Percentiles rank a stretch among this genome's conserved stretches.
phyloP scores from a whole-genome alignment of 1,140 invertebrate genomes.

The Euwallacea similis region DNA sequence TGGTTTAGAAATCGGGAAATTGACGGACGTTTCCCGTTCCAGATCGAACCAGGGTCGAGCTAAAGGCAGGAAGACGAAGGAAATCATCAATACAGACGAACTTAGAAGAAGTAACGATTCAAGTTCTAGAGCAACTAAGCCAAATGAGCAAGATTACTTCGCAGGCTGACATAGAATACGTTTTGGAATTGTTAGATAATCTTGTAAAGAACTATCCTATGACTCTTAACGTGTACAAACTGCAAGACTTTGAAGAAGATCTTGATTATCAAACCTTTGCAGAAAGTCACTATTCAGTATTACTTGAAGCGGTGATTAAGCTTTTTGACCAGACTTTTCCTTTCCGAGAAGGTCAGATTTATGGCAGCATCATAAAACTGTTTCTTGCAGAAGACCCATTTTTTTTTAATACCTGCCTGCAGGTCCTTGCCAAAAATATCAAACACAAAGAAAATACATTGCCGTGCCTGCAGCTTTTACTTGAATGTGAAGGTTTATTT shows the following conservation, averaged over 20 bases:
- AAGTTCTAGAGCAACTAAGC: slow-evolving; percentile 47
- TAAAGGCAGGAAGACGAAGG: slow-evolving; percentile 1
- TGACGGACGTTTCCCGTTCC: slow-evolving; percentile 53
- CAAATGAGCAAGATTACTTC: slow-evolving; percentile 53
- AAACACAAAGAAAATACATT: slow-evolving; percentile 48
- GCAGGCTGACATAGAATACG: slow-evolving; percentile 51
- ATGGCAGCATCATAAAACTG: slow-evolving; percentile 51
- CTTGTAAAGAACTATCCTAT: slow-evolving; percentile 59
- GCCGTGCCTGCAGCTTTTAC: slow-evolving; percentile 55
- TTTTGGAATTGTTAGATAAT: slow-evolving; percentile 44
- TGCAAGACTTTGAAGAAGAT: slow-evolving; percentile 55
- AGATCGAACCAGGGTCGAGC: slow-evolving; percentile 41
- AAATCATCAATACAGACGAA: slow-evolving; percentile 33
- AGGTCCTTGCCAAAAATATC: slow-evolving; percentile 55
- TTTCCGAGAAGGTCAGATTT: slow-evolving; percentile 49
- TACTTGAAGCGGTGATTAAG: slow-evolving; percentile 55
- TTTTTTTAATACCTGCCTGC: slow-evolving; percentile 59
- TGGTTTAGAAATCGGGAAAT: slow-evolving; percentile 43
- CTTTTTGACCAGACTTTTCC: slow-evolving; percentile 62
- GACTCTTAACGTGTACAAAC: slow-evolving; percentile 64
- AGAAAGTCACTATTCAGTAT: slow-evolving; percentile 51
- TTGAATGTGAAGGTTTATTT: slow-evolving; percentile 62
- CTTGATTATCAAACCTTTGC: slow-evolving; percentile 53
- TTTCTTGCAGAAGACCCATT: slow-evolving; percentile 59
- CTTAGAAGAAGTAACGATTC: slow-evolving; percentile 29